These are phyloP conservation scores for Hydrozoanthus tunicans DNA, from an alignment of 64 coral and sea anemone species.

Conservation along the genomic window DNA sequence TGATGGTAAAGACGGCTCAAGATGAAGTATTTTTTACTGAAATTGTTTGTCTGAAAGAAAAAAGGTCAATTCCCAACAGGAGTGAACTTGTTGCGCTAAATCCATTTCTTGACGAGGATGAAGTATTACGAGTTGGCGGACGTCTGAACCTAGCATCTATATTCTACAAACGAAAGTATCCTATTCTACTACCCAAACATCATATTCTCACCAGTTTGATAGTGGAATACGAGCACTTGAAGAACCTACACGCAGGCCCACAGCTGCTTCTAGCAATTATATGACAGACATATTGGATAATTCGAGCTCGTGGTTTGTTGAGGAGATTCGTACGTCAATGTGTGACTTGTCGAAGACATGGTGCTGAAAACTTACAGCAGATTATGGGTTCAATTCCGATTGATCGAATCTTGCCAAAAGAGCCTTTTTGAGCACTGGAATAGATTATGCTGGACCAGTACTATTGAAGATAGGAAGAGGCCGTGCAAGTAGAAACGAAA, in stretches of 20 bases:
- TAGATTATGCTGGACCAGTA: slow-evolving; percentile 63
- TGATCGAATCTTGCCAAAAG: slow-evolving; percentile 21
- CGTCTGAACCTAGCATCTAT: slow-evolving; percentile 28
- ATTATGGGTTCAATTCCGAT: slow-evolving; percentile 64
- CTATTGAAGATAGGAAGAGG: slow-evolving; percentile 42
- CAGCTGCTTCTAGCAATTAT: slow-evolving; percentile 32
- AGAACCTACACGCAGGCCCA: slow-evolving; percentile 43
- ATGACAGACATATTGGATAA: slow-evolving; percentile 43
- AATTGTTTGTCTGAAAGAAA: neutral
- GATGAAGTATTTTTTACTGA: neutral
- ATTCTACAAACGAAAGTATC: slow-evolving; percentile 57
- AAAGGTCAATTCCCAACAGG: neutral
- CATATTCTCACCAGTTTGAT: slow-evolving; percentile 49
- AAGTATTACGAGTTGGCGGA: slow-evolving; percentile 67
- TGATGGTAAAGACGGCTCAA: neutral
- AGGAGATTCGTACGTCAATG: slow-evolving; percentile 28
- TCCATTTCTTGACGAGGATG: slow-evolving; percentile 66
- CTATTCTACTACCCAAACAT: slow-evolving; percentile 59
- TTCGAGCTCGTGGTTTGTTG: slow-evolving; percentile 43
- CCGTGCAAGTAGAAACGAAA: slow-evolving; percentile 50
- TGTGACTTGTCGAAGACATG: slow-evolving; percentile 46
- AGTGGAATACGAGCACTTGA: slow-evolving; percentile 31
- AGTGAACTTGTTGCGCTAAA: slow-evolving; percentile 28
- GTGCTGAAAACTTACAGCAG: slow-evolving; percentile 37
- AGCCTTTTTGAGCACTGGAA: slow-evolving; percentile 51